Conservation (phyloP, 1,140 invertebrate species). For the Diachasmimorpha longicaudata region DNA sequence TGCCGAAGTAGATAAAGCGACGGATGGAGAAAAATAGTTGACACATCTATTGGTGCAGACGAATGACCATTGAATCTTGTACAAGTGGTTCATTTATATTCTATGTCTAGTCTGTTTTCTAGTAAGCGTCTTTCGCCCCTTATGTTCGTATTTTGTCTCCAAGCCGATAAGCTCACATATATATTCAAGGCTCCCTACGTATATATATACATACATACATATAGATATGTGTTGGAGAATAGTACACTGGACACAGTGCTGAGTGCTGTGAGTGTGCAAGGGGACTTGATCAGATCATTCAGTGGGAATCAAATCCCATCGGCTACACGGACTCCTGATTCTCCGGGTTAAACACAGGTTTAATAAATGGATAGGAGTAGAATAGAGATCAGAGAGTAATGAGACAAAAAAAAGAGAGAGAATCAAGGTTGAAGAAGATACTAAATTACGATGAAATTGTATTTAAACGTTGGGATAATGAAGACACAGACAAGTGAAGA, state of each 20-base stretch:
- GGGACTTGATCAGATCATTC: background rate
- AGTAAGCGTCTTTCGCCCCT: slow-evolving; percentile 15
- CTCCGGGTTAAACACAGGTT: background rate
- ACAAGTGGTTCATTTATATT: background rate
- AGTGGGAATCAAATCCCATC: background rate
- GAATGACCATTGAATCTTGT: background rate
- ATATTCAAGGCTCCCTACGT: background rate
- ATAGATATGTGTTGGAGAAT: background rate
- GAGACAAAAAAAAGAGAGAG: background rate
- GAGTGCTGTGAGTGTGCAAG: background rate
- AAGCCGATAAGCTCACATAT: slow-evolving; percentile 4
- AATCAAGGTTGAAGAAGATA: slow-evolving; percentile 4
- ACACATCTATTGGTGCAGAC: background rate
- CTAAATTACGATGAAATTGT: slow-evolving; percentile 14
- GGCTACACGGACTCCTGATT: background rate
- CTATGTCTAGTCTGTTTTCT: background rate
- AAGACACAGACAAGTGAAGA: slow-evolving; percentile 18
- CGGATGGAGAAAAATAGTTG: background rate
- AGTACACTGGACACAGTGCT: background rate
- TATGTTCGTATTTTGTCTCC: slow-evolving; percentile 23
- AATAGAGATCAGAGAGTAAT: background rate
- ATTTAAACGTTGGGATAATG: slow-evolving; percentile 23
- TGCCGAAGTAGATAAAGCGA: background rate
- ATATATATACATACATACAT: background rate
- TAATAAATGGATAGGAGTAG: background rate